phyloP scores from a whole-genome alignment of 2,797 vertebrate genomes.

The Lerista edwardsae region DNA sequence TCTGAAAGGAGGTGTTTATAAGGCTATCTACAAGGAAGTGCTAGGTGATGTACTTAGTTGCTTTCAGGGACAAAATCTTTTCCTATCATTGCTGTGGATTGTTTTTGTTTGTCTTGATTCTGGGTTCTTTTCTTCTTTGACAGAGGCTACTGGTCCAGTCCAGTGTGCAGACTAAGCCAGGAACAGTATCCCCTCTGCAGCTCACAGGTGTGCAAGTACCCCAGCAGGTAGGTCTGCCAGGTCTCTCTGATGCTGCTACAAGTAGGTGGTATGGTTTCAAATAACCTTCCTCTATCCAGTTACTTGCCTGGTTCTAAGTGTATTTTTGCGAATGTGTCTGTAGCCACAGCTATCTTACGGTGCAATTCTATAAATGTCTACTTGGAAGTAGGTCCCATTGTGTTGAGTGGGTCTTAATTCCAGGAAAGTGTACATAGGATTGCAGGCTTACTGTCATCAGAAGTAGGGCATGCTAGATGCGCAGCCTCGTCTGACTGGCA shows the following conservation, averaged over 20 bases:
- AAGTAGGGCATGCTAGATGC: not conserved
- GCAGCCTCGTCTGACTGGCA: not conserved
- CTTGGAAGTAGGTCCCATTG: no score
- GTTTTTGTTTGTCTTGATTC: not conserved
- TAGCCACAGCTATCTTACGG: no score
- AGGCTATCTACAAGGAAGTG: not conserved
- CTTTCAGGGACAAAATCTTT: not conserved
- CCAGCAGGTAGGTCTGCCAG: constrained; percentile 71
- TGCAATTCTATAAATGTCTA: no score
- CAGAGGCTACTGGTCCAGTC: constrained; percentile 77
- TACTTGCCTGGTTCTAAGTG: not conserved
- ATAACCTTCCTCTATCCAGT: not conserved
- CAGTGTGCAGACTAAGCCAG: constrained; percentile 71
- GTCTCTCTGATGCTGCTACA: not conserved
- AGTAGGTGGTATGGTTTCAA: not conserved
- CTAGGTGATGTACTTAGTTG: not conserved
- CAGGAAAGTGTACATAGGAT: no score
- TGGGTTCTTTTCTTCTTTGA: constrained; percentile 33
- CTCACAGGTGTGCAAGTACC: constrained; percentile 73
- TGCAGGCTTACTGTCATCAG: not conserved
- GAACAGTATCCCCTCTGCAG: constrained; percentile 74
- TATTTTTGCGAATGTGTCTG: not conserved
- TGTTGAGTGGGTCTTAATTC: no score
- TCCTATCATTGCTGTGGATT: not conserved
- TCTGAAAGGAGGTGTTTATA: not conserved